Evolutionary conservation across 2,888 invertebrate species (phyloP), one percentile per base, ranked within the genome.

Genomic region (Epistrophe eligans): DNA sequence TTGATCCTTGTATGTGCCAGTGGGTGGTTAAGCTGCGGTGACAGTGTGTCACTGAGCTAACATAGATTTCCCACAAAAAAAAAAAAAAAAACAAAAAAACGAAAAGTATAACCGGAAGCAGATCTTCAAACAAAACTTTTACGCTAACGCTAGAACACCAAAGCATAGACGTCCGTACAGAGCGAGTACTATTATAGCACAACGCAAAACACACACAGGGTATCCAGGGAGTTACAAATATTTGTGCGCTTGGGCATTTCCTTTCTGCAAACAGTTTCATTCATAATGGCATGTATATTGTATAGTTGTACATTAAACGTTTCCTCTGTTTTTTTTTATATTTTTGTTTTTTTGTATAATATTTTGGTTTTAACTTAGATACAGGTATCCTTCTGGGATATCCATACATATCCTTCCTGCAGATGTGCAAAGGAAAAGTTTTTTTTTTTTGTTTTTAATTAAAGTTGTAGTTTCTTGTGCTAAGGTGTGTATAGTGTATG

Each of bases 121-220:
- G n/a, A 58, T 58, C 58, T 80, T 58, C 73, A 60, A 67, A 60
- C 66, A 58, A 52, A 80, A 80, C 66, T 50, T 79, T 64, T 28
- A 72, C 38, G 52, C 43, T 38, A 19, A n/a, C 40, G 38, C 38
- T 17, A 8, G 4, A n/a, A n/a, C 15, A 28, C 10, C 17, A 11
- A 55, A 15, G 7, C 4, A 35, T 35, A 35, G 35, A 40, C 15
- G 19, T 40, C 40, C 9, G 24, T 3, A 35, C 24, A 67, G 32
- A 32, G 32, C 32, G 32, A 32, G 5, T 5, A 32, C 2, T 32
- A 24, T 24, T 24, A 24, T 24, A 24, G 24, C 24, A 24, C 24
- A 24, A 24, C 24, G 24, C 24, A 24, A 24, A n/a, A n/a, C n/a
- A 24, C 24, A 24, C 24, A 9, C 11, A 38, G 10, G 17, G 17